Evolutionary conservation across 2,797 vertebrate genomes (phyloP).

Genomic region (Leucoraja ocellata): DNA sequence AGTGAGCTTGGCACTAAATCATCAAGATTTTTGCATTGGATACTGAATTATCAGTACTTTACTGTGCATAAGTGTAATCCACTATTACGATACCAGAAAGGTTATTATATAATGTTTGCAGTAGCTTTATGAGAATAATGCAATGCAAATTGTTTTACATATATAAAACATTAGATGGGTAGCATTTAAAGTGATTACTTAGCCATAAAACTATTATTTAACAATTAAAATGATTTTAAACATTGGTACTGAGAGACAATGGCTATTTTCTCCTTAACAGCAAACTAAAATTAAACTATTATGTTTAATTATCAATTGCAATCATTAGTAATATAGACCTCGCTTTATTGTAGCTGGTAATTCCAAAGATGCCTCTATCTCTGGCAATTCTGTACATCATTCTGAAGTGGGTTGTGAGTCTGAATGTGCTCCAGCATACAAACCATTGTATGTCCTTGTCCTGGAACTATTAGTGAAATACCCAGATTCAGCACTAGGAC

Average conservation of each 20-base stretch:
- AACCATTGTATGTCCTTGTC: constrained; percentile 51
- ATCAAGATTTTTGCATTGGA: too few species aligned
- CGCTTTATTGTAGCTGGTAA: constrained; percentile 43
- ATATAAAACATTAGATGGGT: background rate
- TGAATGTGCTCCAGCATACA: constrained; percentile 39
- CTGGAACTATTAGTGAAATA: constrained; percentile 58
- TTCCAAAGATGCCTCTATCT: constrained; percentile 42
- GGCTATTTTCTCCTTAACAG: background rate
- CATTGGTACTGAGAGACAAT: background rate
- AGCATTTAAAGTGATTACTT: background rate
- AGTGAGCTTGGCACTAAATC: too few species aligned
- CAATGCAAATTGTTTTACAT: background rate
- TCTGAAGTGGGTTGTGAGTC: constrained; percentile 39
- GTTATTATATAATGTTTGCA: background rate
- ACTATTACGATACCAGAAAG: background rate
- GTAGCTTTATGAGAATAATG: background rate
- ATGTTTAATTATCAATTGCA: background rate
- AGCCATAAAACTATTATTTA: background rate
- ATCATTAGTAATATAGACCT: constrained; percentile 33
- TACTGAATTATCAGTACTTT: too few species aligned
- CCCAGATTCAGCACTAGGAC: constrained; percentile 56
- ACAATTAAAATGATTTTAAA: background rate
- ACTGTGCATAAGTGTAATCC: background rate
- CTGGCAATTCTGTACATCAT: constrained; percentile 39
- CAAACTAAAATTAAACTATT: background rate